Percentiles rank a stretch among this genome's conserved stretches.
Conservation (phyloP, 2,113 vertebrate species). For the Trochalopteron elliotii region DNA sequence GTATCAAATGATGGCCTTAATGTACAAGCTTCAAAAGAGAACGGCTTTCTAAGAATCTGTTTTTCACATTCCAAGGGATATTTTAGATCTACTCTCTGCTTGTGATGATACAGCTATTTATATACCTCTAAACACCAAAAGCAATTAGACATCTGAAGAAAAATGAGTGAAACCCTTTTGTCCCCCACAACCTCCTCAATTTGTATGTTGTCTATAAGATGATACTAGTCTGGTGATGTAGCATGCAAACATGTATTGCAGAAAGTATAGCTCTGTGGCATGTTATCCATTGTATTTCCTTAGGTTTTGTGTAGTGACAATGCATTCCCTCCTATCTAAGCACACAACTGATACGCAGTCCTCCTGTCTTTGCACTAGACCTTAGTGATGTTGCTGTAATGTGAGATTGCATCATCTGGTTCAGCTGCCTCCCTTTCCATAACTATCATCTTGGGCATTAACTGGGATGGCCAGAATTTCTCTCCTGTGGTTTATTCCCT, state of each 20-base stretch:
- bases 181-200: neutral
- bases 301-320: neutral
- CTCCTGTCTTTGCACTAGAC: neutral
- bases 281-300: rapidly evolving
- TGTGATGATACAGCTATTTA: neutral
- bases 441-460: neutral
- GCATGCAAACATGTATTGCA: neutral
- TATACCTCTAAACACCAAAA: neutral
- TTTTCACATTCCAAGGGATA: neutral
- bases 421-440: neutral
- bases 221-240: neutral
- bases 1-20: neutral
- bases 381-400: neutral
- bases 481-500: neutral
- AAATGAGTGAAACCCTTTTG: neutral
- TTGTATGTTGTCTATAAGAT: neutral
- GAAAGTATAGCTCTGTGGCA: neutral
- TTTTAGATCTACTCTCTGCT: neutral
- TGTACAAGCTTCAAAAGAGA: neutral
- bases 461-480: neutral
- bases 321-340: neutral
- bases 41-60: neutral
- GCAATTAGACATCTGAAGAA: neutral
- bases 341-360: neutral
- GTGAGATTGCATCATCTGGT: neutral